A percentile compares a stretch with the other conserved stretches of the same genome.
Conservation (phyloP, 2,797 vertebrate species). For the Borostomias antarcticus region DNA sequence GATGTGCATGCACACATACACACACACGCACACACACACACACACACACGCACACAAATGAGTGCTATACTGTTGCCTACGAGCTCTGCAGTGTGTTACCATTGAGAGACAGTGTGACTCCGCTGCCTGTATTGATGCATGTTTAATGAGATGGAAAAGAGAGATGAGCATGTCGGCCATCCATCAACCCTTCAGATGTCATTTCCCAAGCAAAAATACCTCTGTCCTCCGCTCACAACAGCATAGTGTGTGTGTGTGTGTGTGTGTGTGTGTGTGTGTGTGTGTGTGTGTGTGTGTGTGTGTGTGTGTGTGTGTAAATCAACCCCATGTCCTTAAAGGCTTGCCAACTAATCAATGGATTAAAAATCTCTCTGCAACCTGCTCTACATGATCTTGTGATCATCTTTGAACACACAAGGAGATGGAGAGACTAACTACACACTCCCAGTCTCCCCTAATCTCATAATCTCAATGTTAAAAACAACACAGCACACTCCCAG, state of each 20-base stretch:
- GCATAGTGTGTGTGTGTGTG: neutral
- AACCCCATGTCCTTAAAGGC: conserved; percentile 34
- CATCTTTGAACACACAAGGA: no score
- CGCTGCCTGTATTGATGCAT: no score
- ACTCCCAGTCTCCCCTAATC: no score
- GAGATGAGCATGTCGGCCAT: conserved; percentile 18
- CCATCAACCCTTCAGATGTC: conserved; percentile 21
- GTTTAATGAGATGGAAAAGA: conserved; percentile 44
- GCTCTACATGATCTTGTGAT: no score
- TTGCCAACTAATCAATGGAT: conserved; percentile 48
- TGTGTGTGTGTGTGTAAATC: conserved; percentile 18
- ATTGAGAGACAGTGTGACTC: no score
- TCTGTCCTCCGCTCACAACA: conserved; percentile 24
- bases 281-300: neutral
- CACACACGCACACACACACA: neutral
- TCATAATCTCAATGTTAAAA: no score
- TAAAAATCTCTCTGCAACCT: no score
- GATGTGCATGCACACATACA: neutral
- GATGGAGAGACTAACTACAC: neutral
- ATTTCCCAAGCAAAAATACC: conserved; percentile 44
- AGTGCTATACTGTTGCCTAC: no score
- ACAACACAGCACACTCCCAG: neutral
- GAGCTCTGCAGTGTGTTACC: no score
- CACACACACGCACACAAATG: no score
- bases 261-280: neutral